These are phyloP conservation scores for Rhyacophila brunnea DNA, from an alignment of 1,140 invertebrate species.

Conservation along the genomic window DNA sequence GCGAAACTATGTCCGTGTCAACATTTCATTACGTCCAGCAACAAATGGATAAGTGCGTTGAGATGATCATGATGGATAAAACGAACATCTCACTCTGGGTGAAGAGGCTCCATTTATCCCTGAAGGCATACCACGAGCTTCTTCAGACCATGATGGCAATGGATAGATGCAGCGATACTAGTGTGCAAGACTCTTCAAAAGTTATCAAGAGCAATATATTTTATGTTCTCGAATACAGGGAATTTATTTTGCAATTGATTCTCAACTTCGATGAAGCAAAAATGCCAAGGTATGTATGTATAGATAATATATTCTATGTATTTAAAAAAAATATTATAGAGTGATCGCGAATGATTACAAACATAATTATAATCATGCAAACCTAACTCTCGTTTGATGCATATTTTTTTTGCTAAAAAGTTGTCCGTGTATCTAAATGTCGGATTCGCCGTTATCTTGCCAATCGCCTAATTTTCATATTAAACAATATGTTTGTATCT, in stretches of 20 bases:
- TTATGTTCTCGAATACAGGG: conserved; percentile 92
- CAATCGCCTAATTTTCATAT: no score
- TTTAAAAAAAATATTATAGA: no score
- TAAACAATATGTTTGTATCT: no score
- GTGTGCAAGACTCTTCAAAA: conserved; percentile 73
- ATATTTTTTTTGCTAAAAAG: no score
- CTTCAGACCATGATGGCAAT: conserved; percentile 76
- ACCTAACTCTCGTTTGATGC: no score
- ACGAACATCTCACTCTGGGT: conserved; percentile 83
- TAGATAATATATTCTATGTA: no score
- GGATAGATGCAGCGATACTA: conserved; percentile 69
- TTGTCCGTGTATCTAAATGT: no score
- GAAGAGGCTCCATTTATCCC: conserved; percentile 75
- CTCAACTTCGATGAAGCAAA: conserved; percentile 80
- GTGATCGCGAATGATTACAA: no score
- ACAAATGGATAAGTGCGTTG: conserved; percentile 85
- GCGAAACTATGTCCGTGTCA: conserved; percentile 85
- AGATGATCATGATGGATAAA: conserved; percentile 85
- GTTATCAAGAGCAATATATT: conserved; percentile 91
- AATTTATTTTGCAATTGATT: conserved; percentile 79
- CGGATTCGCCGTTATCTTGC: no score
- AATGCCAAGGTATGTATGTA: conserved; percentile 80
- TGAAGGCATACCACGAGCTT: conserved; percentile 67
- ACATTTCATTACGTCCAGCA: conserved; percentile 93
- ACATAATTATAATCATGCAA: no score